Percentiles rank a stretch among this genome's conserved stretches.
phyloP scores from a whole-genome alignment of 2,888 invertebrate genomes.

The Phalera bucephala region DNA sequence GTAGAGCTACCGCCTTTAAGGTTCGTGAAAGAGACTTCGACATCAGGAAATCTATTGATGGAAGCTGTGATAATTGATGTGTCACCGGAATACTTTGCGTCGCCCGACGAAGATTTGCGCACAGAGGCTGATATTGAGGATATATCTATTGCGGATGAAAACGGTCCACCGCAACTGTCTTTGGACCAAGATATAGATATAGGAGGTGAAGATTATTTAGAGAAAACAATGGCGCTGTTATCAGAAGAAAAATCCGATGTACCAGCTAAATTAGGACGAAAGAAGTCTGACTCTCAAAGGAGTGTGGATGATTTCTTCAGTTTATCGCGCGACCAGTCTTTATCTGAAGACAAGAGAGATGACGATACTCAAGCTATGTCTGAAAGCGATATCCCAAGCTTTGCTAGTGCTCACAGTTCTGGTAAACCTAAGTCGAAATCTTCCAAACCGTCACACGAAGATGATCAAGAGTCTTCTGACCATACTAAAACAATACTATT shows the following conservation, averaged over 20 bases:
- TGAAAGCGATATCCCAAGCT: conserved; percentile 86
- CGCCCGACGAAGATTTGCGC: conserved; percentile 90
- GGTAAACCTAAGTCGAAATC: conserved; percentile 68
- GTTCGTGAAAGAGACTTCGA: conserved; percentile 94
- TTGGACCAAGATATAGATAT: conserved; percentile 82
- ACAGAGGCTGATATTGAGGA: conserved; percentile 95
- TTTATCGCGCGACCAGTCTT: conserved; percentile 83
- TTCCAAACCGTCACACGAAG: conserved; percentile 54
- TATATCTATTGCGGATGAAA: conserved; percentile 91
- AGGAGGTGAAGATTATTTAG: conserved; percentile 81
- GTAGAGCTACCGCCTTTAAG: conserved; percentile 93
- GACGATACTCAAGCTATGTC: conserved; percentile 82
- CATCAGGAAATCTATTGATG: conserved; percentile 93
- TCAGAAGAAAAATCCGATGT: conserved; percentile 80
- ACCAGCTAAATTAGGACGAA: conserved; percentile 84
- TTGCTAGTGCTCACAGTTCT: conserved; percentile 86
- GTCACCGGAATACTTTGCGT: conserved; percentile 91
- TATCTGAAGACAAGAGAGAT: conserved; percentile 83
- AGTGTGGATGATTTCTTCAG: conserved; percentile 86
- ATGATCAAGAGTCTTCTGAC: conserved; percentile 57
- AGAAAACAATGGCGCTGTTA: conserved; percentile 67
- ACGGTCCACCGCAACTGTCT: conserved; percentile 64
- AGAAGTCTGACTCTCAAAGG: conserved; percentile 85
- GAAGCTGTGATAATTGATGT: conserved; percentile 96
- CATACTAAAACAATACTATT: conserved; percentile 50